A percentile compares a stretch with the other conserved stretches of the same genome.
Evolutionary conservation across 2,797 vertebrate species (phyloP).

Genomic region (Argentina silus): DNA sequence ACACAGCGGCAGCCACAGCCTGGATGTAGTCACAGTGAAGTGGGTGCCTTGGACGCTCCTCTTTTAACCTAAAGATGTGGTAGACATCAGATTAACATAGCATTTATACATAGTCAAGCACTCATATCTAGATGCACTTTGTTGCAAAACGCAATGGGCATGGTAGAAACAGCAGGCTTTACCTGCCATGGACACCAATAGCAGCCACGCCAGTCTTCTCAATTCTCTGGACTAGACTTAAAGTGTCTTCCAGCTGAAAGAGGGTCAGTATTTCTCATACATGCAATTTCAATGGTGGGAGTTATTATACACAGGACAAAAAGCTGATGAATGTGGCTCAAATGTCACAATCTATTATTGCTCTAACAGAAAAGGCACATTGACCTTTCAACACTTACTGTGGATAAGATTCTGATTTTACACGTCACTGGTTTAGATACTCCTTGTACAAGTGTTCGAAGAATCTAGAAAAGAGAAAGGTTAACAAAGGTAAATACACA

Average conservation of each 20-base stretch:
- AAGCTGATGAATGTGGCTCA: neutral
- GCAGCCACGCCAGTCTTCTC: conserved; percentile 91
- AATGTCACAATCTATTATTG: neutral
- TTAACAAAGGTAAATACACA: neutral
- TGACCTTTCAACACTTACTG: conserved; percentile 75
- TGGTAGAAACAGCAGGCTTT: conserved; percentile 34
- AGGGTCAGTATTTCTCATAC: neutral
- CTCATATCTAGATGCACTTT: neutral
- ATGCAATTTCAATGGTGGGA: neutral
- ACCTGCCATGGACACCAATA: conserved; percentile 95
- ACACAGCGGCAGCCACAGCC: conserved; percentile 84
- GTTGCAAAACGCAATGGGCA: neutral
- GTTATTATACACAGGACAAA: neutral
- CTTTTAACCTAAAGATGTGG: conserved; percentile 84
- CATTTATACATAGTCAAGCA: neutral
- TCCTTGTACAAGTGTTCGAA: conserved; percentile 87
- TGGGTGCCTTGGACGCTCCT: conserved; percentile 91
- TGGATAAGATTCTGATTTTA: conserved; percentile 93
- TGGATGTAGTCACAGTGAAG: conserved; percentile 91
- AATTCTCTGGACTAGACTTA: conserved; percentile 87
- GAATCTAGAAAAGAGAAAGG: conserved; percentile 77
- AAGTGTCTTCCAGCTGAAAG: conserved; percentile 87
- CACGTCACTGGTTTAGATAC: conserved; percentile 90
- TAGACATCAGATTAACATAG: neutral
- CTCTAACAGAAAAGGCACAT: neutral